These are phyloP conservation scores for Spinibarbus caldwelli DNA, from an alignment of 2,797 vertebrate genomes.

Conservation along the genomic window DNA sequence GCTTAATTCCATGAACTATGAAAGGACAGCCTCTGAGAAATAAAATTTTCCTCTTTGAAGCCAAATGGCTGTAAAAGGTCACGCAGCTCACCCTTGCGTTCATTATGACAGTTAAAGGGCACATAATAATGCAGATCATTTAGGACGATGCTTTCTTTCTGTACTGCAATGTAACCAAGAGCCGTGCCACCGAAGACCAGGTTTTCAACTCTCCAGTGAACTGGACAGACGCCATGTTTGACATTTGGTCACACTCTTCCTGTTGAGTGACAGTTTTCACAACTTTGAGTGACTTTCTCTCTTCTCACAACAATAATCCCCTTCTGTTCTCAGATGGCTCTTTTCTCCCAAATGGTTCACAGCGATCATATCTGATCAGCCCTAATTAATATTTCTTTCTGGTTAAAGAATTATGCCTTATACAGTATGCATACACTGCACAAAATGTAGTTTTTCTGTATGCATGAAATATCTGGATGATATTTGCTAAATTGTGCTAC, in stretches of 20 bases:
- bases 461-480: not conserved
- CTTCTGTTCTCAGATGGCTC: conserved; percentile 60
- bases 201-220: conserved; percentile 63
- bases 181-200: conserved; percentile 58
- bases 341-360: conserved; percentile 49
- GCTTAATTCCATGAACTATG: not conserved
- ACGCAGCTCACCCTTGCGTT: not conserved
- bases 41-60: not conserved
- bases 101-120: not conserved
- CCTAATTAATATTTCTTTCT: conserved; percentile 36
- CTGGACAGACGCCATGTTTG: conserved; percentile 62
- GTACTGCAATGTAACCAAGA: conserved; percentile 43
- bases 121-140: conserved; percentile 2
- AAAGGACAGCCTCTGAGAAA: not conserved
- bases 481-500: not conserved
- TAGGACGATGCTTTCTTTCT: conserved; percentile 40
- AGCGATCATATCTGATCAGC: conserved; percentile 42
- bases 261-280: conserved; percentile 65
- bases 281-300: conserved; percentile 64
- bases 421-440: not conserved
- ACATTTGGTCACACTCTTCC: conserved; percentile 65
- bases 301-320: conserved; percentile 61
- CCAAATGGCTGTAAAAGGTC: not conserved
- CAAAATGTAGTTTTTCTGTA: not conserved
- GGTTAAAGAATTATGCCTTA: not conserved